These are phyloP conservation scores for Ophion obscuratus DNA, from an alignment of 2,888 invertebrate genomes.

Conservation along the genomic window DNA sequence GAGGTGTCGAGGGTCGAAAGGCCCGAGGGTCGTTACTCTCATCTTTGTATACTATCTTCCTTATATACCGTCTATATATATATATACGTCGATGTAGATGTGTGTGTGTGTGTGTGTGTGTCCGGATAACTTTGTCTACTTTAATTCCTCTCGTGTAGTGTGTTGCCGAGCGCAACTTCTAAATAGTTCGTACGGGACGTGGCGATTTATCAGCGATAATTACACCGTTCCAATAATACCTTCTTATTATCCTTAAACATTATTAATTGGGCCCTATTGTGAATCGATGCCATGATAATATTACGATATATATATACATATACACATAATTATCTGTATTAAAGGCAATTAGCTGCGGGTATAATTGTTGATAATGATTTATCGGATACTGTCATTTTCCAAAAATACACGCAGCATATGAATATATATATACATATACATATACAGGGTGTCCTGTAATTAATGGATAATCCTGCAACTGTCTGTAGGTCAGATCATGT, in stretches of 20 bases:
- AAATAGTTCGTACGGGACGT: constrained; percentile 30
- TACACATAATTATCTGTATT: neutral
- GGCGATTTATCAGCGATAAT: constrained; percentile 34
- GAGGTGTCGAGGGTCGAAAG: constrained; percentile 71
- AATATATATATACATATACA: neutral
- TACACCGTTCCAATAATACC: constrained; percentile 10
- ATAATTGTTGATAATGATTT: neutral
- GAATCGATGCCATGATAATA: neutral
- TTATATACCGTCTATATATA: neutral
- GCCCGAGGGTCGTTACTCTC: constrained; percentile 67
- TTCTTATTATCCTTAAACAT: neutral
- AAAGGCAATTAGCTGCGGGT: neutral
- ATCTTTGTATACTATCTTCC: constrained; percentile 33
- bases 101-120: neutral
- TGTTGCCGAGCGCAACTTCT: constrained; percentile 38
- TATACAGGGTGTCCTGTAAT: too few relatives aligned
- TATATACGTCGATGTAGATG: neutral
- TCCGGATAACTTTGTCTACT: constrained; percentile 8
- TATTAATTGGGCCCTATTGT: neutral
- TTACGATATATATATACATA: neutral
- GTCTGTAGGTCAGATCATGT: too few relatives aligned
- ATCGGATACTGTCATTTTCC: neutral
- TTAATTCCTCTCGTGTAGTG: constrained; percentile 21
- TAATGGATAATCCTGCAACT: too few relatives aligned
- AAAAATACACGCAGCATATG: neutral